phyloP scores from a whole-genome alignment of 2,888 invertebrate genomes.

The Calameuta filiformis region DNA sequence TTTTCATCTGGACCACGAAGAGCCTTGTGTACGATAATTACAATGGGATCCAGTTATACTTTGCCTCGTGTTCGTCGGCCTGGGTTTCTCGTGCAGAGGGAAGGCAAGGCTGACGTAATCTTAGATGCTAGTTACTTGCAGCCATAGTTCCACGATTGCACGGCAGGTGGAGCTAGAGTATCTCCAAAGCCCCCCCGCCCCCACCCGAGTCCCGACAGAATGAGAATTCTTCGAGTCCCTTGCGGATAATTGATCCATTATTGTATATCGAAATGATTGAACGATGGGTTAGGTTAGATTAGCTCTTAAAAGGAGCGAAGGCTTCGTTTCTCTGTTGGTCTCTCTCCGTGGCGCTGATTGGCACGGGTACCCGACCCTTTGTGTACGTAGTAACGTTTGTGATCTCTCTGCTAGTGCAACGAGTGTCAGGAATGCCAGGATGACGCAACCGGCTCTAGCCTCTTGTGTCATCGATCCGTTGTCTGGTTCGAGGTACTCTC shows the following conservation, averaged over 20 bases:
- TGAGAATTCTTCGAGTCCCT: neutral
- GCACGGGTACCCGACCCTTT: neutral
- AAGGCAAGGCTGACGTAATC: neutral
- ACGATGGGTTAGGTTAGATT: neutral
- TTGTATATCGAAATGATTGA: neutral
- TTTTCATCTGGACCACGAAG: neutral
- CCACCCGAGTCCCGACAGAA: too few relatives aligned
- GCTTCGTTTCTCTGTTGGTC: neutral
- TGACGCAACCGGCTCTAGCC: slow-evolving; percentile 47
- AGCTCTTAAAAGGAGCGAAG: neutral
- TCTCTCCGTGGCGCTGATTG: neutral
- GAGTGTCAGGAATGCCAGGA: slow-evolving; percentile 48
- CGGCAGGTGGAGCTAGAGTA: neutral
- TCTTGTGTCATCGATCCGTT: neutral
- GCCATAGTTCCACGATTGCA: neutral
- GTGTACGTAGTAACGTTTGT: neutral
- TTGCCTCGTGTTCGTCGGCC: neutral
- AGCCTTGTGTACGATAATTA: neutral
- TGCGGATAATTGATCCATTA: neutral
- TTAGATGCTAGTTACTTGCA: neutral
- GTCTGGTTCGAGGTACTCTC: neutral
- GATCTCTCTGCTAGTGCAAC: slow-evolving; percentile 8
- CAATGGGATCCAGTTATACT: neutral
- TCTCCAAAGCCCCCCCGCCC: neutral
- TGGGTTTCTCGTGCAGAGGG: neutral